Evolutionary conservation across 2,113 vertebrate species (phyloP).

Genomic region (Pterophyllum scalare): DNA sequence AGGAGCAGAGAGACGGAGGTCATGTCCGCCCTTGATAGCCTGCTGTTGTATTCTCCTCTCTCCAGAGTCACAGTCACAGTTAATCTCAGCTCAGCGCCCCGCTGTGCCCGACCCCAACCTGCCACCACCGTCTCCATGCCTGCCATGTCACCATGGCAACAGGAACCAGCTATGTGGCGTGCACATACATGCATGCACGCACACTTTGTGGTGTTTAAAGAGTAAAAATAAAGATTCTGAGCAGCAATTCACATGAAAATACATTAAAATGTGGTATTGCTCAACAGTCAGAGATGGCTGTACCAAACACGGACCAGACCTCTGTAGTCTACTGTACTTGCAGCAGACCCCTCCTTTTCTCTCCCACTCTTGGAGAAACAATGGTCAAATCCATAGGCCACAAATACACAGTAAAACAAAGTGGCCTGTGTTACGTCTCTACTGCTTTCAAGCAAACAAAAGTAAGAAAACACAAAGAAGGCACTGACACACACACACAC

Average conservation of each 20-base stretch:
- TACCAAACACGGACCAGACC: slow-evolving; percentile 59
- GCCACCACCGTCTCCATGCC: slow-evolving; percentile 65
- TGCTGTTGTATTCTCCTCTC: slow-evolving; percentile 71
- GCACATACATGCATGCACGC: neutral
- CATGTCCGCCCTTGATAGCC: slow-evolving; percentile 58
- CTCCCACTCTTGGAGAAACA: slow-evolving; percentile 68
- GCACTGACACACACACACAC: slow-evolving; percentile 58
- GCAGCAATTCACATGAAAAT: slow-evolving; percentile 17
- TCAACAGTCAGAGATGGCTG: slow-evolving; percentile 58
- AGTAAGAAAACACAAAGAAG: slow-evolving; percentile 70
- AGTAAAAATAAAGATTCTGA: slow-evolving; percentile 3
- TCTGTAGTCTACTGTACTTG: slow-evolving; percentile 72
- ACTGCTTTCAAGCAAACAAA: slow-evolving; percentile 47
- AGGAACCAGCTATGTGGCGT: slow-evolving; percentile 16
- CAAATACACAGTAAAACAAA: slow-evolving; percentile 73
- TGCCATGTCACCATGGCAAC: slow-evolving; percentile 67
- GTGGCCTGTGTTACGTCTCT: slow-evolving; percentile 70
- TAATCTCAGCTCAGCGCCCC: slow-evolving; percentile 72
- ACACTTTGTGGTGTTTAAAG: neutral
- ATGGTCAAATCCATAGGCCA: slow-evolving; percentile 72
- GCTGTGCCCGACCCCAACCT: slow-evolving; percentile 74
- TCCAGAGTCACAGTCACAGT: slow-evolving; percentile 72
- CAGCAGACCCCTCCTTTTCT: neutral
- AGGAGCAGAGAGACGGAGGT: slow-evolving; percentile 50
- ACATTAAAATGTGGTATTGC: slow-evolving; percentile 5